Conservation (phyloP, 2,113 vertebrate genomes). For the Tinamus guttatus region DNA sequence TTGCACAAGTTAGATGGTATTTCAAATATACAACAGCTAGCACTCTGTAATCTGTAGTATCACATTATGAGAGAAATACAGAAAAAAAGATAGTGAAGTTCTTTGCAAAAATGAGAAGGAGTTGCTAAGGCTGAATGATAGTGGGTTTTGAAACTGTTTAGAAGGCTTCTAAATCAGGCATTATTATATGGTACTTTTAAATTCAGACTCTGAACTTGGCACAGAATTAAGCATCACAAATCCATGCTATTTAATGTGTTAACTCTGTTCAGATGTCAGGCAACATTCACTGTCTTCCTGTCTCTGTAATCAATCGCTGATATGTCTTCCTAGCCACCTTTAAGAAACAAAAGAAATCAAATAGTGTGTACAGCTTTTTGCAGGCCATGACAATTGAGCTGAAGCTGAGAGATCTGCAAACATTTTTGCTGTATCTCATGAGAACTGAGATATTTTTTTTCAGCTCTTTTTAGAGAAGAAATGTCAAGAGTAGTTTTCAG, state of each 20-base stretch:
- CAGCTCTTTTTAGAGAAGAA: background rate
- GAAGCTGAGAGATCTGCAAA: background rate
- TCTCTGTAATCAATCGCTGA: background rate
- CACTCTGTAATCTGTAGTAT: background rate
- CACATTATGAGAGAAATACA: background rate
- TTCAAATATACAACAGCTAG: background rate
- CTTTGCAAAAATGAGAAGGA: background rate
- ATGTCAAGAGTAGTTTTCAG: background rate
- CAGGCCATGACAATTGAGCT: background rate
- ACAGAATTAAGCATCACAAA: background rate
- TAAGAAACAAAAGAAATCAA: background rate
- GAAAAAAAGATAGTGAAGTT: background rate
- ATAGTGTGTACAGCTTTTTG: background rate
- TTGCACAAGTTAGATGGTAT: background rate
- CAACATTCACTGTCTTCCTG: background rate
- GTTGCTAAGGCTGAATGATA: background rate
- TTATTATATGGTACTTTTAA: background rate
- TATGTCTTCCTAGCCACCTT: background rate
- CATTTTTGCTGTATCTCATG: background rate
- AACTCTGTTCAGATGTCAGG: background rate
- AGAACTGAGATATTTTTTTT: background rate
- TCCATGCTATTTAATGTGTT: background rate
- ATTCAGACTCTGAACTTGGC: background rate
- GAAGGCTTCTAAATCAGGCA: background rate
- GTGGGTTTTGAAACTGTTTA: background rate